Conservation (phyloP, 2,888 invertebrate species). For the Nomada ferruginata region DNA sequence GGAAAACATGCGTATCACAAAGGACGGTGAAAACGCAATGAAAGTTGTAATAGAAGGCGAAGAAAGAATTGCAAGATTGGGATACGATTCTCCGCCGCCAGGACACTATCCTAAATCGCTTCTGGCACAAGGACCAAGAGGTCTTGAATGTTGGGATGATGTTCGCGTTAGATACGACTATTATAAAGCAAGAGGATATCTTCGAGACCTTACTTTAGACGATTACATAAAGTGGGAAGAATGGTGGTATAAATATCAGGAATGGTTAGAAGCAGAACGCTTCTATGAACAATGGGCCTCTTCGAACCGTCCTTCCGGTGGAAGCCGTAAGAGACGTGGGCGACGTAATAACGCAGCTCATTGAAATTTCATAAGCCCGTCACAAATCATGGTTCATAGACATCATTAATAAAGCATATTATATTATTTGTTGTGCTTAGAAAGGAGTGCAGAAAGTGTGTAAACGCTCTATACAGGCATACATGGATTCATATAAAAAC, state of each 20-base stretch:
- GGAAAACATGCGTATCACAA: slow-evolving; percentile 94
- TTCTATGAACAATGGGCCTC: slow-evolving; percentile 90
- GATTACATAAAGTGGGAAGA: slow-evolving; percentile 97
- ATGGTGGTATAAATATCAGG: slow-evolving; percentile 97
- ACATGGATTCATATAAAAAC: slow-evolving; percentile 36
- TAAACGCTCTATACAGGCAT: slow-evolving; percentile 58
- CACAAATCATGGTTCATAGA: slow-evolving; percentile 52
- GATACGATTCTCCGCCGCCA: slow-evolving; percentile 87
- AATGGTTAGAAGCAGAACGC: slow-evolving; percentile 94
- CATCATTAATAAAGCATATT: slow-evolving; percentile 64
- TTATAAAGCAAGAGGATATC: slow-evolving; percentile 94
- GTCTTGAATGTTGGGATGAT: slow-evolving; percentile 94
- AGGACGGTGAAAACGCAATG: slow-evolving; percentile 88
- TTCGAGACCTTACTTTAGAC: slow-evolving; percentile 91
- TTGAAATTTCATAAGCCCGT: slow-evolving; percentile 58
- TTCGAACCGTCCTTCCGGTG: slow-evolving; percentile 83
- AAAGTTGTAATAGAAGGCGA: slow-evolving; percentile 91
- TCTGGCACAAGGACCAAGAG: slow-evolving; percentile 89
- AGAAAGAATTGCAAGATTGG: slow-evolving; percentile 85
- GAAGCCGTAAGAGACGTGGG: slow-evolving; percentile 80
- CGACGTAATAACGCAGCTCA: slow-evolving; percentile 79
- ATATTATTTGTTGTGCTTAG: slow-evolving; percentile 69
- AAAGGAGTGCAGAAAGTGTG: slow-evolving; percentile 59
- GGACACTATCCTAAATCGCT: slow-evolving; percentile 93
- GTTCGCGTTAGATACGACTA: slow-evolving; percentile 94